These are phyloP conservation scores for Sternarchorhynchus goeldii DNA, from an alignment of 2,797 vertebrate genomes.

Conservation along the genomic window DNA sequence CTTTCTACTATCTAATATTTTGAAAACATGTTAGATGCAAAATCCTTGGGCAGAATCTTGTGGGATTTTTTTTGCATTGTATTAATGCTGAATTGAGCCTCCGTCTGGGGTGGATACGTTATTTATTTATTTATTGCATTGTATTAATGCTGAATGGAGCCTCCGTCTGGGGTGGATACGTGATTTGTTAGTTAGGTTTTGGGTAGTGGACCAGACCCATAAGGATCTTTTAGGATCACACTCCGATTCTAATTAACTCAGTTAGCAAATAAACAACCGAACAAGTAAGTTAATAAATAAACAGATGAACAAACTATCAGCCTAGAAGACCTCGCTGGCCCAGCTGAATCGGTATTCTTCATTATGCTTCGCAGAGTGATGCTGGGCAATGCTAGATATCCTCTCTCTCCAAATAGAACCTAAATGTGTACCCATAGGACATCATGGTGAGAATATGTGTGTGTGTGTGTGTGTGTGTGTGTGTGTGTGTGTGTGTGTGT, in stretches of 20 bases:
- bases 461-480: not conserved
- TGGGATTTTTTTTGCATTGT: slow-evolving; percentile 2
- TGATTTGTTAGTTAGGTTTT: slow-evolving; percentile 7
- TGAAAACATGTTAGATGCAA: slow-evolving; percentile 19
- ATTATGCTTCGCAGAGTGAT: slow-evolving; percentile 7
- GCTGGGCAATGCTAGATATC: slow-evolving; percentile 16
- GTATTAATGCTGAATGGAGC: slow-evolving; percentile 13
- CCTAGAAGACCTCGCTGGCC: slow-evolving; percentile 1
- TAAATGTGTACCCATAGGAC: slow-evolving; percentile 9
- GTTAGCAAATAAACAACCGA: too few relatives aligned
- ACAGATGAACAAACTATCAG: not conserved
- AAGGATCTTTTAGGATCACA: not conserved
- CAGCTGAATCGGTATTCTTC: slow-evolving; percentile 18
- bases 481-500: not conserved
- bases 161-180: slow-evolving; percentile 8
- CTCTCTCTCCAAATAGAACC: not conserved
- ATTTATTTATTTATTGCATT: slow-evolving; percentile 1
- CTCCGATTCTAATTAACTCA: not conserved
- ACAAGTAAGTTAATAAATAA: not conserved
- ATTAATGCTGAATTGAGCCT: slow-evolving; percentile 23
- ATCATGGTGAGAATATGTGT: not conserved
- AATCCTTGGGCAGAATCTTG: not conserved
- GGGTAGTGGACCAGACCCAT: not conserved
- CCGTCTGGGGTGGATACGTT: slow-evolving; percentile 8
- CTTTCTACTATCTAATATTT: not conserved